Conservation (phyloP, 1,140 invertebrate genomes). For the Leptinotarsa undecemlineata region DNA sequence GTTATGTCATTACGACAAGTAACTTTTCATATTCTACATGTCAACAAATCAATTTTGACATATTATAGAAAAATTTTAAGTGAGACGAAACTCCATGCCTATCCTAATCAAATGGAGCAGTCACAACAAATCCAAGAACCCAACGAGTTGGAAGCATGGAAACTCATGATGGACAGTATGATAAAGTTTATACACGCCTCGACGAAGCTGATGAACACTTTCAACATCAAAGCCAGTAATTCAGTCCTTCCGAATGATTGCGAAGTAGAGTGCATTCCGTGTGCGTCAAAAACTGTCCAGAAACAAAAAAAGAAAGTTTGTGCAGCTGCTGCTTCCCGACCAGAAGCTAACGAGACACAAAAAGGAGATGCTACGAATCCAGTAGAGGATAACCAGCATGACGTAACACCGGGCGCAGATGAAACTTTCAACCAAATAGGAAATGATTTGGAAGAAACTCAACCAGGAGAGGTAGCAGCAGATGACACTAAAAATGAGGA, state of each 20-base stretch:
- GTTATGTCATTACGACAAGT: no score
- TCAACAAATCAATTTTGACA: neutral
- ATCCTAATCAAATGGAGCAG: neutral
- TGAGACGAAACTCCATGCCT: neutral
- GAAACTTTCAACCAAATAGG: no score
- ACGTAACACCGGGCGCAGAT: no score
- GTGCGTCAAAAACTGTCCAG: neutral
- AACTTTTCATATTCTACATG: no score
- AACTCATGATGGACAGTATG: conserved; percentile 41
- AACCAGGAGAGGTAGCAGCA: no score
- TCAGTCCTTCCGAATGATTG: neutral
- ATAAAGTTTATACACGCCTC: conserved; percentile 38
- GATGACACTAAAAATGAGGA: no score
- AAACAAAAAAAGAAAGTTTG: conserved; percentile 15
- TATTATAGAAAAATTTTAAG: neutral
- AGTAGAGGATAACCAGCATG: no score
- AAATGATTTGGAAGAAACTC: no score
- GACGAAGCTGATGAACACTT: conserved; percentile 35
- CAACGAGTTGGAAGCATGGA: conserved; percentile 39
- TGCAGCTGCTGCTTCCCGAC: conserved; percentile 17
- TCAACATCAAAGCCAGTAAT: conserved; percentile 27
- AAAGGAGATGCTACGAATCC: no score
- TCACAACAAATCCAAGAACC: conserved; percentile 8
- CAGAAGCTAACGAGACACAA: neutral
- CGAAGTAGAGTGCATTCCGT: neutral